phyloP scores from a whole-genome alignment of 2,113 vertebrate genomes.

The Microtus richardsoni region DNA sequence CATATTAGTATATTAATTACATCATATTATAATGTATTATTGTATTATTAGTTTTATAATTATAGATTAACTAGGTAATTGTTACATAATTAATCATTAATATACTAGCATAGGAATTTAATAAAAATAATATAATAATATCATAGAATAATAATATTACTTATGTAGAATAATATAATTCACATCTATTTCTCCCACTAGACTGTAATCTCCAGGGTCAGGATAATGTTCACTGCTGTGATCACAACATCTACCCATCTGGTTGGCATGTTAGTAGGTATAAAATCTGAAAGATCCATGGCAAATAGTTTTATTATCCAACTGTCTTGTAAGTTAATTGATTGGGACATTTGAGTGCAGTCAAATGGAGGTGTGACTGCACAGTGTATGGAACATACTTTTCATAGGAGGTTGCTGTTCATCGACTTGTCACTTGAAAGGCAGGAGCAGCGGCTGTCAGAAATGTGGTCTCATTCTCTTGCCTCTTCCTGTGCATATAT shows the following conservation, averaged over 20 bases:
- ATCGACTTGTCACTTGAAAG: neutral
- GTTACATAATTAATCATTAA: neutral
- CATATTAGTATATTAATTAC: neutral
- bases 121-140: neutral
- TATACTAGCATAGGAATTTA: neutral
- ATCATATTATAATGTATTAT: neutral
- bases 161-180: neutral
- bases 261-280: neutral
- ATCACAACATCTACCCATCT: neutral
- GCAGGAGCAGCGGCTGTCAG: neutral
- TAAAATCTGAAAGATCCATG: neutral
- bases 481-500: neutral
- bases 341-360: neutral
- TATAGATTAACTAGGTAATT: neutral
- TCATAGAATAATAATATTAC: neutral
- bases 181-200: neutral
- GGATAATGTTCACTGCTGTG: neutral
- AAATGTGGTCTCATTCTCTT: neutral
- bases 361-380: neutral
- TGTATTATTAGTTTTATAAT: neutral
- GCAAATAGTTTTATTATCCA: conserved; percentile 8
- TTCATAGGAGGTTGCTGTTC: neutral
- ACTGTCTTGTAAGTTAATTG: neutral
- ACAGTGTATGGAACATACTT: conserved; percentile 2
- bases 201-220: neutral